A percentile compares a stretch with the other conserved stretches of the same genome.
phyloP scores from a whole-genome alignment of 23 tunicate genomes.

The Diplosoma virens region DNA sequence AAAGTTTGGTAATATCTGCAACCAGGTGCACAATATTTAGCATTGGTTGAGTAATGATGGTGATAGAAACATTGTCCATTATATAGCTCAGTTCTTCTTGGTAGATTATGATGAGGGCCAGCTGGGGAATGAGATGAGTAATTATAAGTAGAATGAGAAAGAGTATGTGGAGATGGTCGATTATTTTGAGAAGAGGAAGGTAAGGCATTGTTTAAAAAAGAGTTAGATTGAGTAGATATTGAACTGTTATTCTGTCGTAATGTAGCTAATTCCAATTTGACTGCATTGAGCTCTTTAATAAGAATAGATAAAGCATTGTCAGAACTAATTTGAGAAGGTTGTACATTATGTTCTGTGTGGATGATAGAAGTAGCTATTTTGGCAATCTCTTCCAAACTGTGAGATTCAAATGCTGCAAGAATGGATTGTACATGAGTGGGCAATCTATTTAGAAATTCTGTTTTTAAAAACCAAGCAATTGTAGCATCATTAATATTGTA shows the following conservation, averaged over 20 bases:
- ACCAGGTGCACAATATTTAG: not conserved
- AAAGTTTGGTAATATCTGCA: not conserved
- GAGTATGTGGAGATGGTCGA: not conserved
- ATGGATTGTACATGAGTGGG: not conserved
- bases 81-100: not conserved
- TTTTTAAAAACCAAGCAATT: not conserved
- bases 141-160: too few relatives aligned
- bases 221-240: not conserved
- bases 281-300: not conserved
- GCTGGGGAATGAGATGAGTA: not conserved
- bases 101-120: not conserved
- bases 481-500: not conserved
- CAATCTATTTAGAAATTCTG: conserved; percentile 1
- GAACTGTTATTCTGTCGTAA: not conserved
- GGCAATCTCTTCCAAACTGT: not conserved
- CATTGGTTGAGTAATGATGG: not conserved
- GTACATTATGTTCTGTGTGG: too few relatives aligned
- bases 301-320: not conserved
- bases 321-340: not conserved
- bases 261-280: not conserved
- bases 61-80: conserved; percentile 6
- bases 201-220: not conserved
- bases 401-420: not conserved
- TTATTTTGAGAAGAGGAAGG: not conserved
- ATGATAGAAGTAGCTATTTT: conserved; percentile 4